A percentile compares a stretch with the other conserved stretches of the same genome.
phyloP scores from a whole-genome alignment of 2,113 vertebrate genomes.

The Bubo bubo region DNA sequence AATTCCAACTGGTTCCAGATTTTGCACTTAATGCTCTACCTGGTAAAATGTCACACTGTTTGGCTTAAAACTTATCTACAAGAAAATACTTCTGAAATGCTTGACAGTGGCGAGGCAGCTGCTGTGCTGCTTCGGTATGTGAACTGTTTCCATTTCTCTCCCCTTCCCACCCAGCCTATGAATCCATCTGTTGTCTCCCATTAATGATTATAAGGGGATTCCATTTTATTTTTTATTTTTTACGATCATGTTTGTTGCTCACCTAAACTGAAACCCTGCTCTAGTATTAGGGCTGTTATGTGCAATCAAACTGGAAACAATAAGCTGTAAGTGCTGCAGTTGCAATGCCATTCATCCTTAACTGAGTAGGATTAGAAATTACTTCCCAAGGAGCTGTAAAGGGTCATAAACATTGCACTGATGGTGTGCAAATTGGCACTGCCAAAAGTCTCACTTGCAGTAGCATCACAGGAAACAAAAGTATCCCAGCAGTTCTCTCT shows the following conservation, averaged over 20 bases:
- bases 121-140: neutral
- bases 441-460: neutral
- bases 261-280: neutral
- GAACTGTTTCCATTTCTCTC: neutral
- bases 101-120: neutral
- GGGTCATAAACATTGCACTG: neutral
- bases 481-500: neutral
- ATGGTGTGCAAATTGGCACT: neutral
- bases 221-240: neutral
- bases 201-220: neutral
- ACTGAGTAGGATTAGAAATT: neutral
- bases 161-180: neutral
- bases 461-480: neutral
- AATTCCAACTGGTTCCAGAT: neutral
- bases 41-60: neutral
- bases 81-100: neutral
- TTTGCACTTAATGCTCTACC: neutral
- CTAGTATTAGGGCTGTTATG: neutral
- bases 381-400: neutral
- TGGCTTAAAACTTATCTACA: neutral
- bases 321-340: neutral
- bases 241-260: neutral
- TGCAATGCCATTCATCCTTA: neutral
- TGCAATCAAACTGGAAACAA: neutral
- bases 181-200: neutral